Evolutionary conservation across 1,140 invertebrate genomes (phyloP).

Genomic region (Dreissena rostriformis): DNA sequence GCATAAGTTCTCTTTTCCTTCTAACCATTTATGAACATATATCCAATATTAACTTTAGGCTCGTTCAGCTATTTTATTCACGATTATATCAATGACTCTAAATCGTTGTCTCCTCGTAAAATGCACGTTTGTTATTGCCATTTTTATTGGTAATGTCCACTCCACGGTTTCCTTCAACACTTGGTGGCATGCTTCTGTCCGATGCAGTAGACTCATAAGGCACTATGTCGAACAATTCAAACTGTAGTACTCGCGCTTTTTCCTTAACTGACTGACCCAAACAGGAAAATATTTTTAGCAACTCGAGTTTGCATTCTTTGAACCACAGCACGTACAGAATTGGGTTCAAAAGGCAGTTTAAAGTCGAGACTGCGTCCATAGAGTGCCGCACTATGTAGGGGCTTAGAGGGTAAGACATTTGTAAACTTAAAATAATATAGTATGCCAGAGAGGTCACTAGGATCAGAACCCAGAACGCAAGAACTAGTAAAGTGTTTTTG

Average conservation of each 20-base stretch:
- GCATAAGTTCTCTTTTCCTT: no score
- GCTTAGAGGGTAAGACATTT: not conserved
- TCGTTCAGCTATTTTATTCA: no score
- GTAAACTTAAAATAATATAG: not conserved
- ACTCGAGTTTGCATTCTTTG: slow-evolving; percentile 14
- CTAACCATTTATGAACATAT: no score
- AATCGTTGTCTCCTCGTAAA: no score
- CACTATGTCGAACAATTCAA: slow-evolving; percentile 15
- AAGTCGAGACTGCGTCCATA: not conserved
- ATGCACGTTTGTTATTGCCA: no score
- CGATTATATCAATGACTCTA: no score
- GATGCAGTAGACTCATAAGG: not conserved
- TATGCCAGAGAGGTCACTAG: not conserved
- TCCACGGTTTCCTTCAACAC: no score
- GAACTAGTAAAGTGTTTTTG: slow-evolving; percentile 33
- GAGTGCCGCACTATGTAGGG: not conserved
- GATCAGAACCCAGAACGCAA: slow-evolving; percentile 3
- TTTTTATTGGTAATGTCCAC: no score
- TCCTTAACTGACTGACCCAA: not conserved
- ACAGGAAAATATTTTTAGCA: slow-evolving; percentile 4
- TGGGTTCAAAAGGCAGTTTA: slow-evolving; percentile 29
- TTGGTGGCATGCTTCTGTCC: no score
- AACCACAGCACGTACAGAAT: slow-evolving; percentile 42
- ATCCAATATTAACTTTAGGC: no score
- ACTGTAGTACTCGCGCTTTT: slow-evolving; percentile 1